These are phyloP conservation scores for Crotalus viridis DNA, from an alignment of 2,113 vertebrate species.

Conservation along the genomic window DNA sequence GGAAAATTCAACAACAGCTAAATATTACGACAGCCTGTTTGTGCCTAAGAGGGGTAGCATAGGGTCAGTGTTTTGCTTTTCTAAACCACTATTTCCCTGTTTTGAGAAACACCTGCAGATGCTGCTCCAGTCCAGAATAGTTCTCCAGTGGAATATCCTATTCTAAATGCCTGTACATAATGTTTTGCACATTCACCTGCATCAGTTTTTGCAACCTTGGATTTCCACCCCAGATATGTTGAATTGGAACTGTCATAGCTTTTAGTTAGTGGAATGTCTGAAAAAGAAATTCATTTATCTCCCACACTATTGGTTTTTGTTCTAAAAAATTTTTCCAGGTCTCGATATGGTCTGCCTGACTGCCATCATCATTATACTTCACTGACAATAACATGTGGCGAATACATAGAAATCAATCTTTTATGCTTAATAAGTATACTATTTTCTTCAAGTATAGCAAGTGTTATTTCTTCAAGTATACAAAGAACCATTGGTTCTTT, in stretches of 20 bases:
- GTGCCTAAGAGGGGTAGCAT: constrained; percentile 42
- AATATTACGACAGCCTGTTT: constrained; percentile 47
- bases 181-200: not conserved
- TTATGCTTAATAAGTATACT: not conserved
- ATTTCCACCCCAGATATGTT: not conserved
- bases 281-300: not conserved
- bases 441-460: not conserved
- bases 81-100: constrained; percentile 28
- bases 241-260: not conserved
- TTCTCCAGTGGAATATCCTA: not conserved
- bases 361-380: not conserved
- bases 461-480: not conserved
- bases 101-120: constrained; percentile 44
- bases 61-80: constrained; percentile 48
- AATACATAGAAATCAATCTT: not conserved
- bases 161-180: not conserved
- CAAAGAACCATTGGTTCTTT: not conserved
- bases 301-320: too few species aligned
- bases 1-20: constrained; percentile 67
- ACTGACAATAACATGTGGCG: not conserved
- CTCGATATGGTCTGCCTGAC: not conserved
- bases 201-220: not conserved
- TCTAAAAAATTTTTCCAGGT: not conserved
- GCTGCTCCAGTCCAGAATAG: constrained; percentile 24
- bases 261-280: not conserved